Percentiles rank a stretch among this genome's conserved stretches.
These are phyloP conservation scores for Tolmerus cingulatus DNA, from an alignment of 2,888 invertebrate species.

Conservation along the genomic window DNA sequence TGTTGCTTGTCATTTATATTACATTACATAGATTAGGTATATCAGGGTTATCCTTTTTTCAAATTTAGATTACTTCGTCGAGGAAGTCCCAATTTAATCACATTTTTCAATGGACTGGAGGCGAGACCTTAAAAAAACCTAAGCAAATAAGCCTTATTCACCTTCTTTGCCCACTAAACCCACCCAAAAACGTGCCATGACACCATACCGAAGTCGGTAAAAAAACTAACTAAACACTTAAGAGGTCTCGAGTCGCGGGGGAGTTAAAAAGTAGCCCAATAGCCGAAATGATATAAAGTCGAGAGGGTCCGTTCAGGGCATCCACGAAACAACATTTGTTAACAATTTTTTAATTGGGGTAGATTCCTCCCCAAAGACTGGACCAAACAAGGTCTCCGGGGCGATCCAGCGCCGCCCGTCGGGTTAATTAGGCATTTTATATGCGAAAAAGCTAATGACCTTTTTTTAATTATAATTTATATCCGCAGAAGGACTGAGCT, in stretches of 20 bases:
- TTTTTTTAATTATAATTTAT: slow-evolving; percentile 42
- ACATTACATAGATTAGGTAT: not conserved
- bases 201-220: not conserved
- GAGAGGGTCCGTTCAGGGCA: not conserved
- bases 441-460: slow-evolving; percentile 41
- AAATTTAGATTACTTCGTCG: not conserved
- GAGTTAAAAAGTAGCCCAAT: not conserved
- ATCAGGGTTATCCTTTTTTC: not conserved
- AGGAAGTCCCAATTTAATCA: not conserved
- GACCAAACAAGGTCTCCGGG: slow-evolving; percentile 10
- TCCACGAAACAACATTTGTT: slow-evolving; percentile 34
- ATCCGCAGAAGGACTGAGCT: slow-evolving; percentile 16
- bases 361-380: slow-evolving; percentile 22
- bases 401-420: slow-evolving; percentile 27
- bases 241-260: not conserved
- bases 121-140: not conserved
- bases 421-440: slow-evolving; percentile 42
- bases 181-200: not conserved
- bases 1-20: too few species aligned
- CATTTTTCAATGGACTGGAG: not conserved
- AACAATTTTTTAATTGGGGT: slow-evolving; percentile 42
- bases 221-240: not conserved
- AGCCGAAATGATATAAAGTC: slow-evolving; percentile 19
- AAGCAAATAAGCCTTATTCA: not conserved
- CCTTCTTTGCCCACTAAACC: not conserved